Evolutionary conservation across 2,797 vertebrate genomes (phyloP).

Genomic region (Tiaroga cobitis): DNA sequence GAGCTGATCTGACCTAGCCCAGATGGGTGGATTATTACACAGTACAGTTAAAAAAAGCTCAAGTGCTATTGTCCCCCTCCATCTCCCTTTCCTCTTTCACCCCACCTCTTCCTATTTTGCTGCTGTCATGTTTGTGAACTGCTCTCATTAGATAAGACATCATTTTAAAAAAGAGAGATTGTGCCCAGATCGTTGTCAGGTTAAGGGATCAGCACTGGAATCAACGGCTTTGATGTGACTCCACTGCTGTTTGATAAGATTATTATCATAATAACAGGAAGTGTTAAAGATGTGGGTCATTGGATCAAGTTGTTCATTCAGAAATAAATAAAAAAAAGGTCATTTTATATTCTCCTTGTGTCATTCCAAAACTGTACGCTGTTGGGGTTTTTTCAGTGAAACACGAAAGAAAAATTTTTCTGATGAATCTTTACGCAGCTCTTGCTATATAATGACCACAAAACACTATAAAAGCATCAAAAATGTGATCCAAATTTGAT

Average conservation of each 20-base stretch:
- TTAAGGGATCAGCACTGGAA: constrained; percentile 37
- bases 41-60: constrained; percentile 30
- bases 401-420: neutral
- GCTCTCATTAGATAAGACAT: constrained; percentile 67
- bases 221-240: constrained; percentile 25
- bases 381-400: neutral
- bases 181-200: constrained; percentile 52
- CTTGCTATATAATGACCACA: neutral
- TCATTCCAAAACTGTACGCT: neutral
- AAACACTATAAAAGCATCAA: neutral
- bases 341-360: neutral
- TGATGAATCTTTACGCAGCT: neutral
- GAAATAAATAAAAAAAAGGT: neutral
- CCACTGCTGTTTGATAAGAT: constrained; percentile 17
- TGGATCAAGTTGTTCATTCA: neutral
- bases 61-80: constrained; percentile 12
- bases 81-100: neutral
- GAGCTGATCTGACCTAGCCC: constrained; percentile 6
- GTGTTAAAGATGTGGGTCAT: neutral
- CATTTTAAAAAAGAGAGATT: constrained; percentile 62
- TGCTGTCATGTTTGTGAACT: constrained; percentile 51
- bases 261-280: constrained; percentile 2
- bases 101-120: constrained; percentile 4
- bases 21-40: constrained; percentile 34
- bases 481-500: neutral